Base-by-base conservation (phyloP, 2,797 vertebrate genomes). In the Ctenopoma multispine region DNA sequence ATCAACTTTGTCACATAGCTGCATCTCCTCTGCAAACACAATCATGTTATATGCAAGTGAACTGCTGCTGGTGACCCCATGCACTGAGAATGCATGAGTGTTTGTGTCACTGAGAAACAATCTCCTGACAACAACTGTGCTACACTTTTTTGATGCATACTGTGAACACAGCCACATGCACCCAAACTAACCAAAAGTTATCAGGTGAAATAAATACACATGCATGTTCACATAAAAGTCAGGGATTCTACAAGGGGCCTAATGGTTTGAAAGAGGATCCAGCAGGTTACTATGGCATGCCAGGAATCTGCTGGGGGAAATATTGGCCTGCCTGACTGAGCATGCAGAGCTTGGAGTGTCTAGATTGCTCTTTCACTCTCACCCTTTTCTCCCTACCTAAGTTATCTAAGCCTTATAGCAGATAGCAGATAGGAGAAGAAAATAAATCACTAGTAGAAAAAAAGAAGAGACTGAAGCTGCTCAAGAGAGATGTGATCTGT, bases 261-360 rank as follows among this genome's bases (percentile, higher is more conserved):
- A 31, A 58, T 5, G 29, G 79, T 78, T 74, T 79, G 83, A 91
- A 92, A 93, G 86, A 82, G 83, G 88, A 93, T 87, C 84, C 89
- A 89, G 90, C 92, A 93, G 89, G 93, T 94, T 95, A 95, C 94
- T 95, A 95, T 88, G 92, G 94, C 88, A 94, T 92, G 93, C 78
- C 87, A 94, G 91, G 94, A 95, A 95, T 95, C 92, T 87, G 90
- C 89, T 85, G 68, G 76, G 78, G 81, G 87, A 92, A 21, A 90
- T 87, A 90, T 89, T 85, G 87, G 88, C 85, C 81, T 69, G 91
- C 93, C 82, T 94, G 94, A 92, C 94, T 90, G 89, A 90, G 90
- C 94, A 88, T 27, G 94, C 85, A 88, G 70, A 70, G 84, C 80
- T 83, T 49, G 31, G 76, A 69, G 83, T 80, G 80, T 86, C 80